A percentile compares a stretch with the other conserved stretches of the same genome.
Conservation (phyloP, 1,140 invertebrate genomes). For the Andricus grossulariae region DNA sequence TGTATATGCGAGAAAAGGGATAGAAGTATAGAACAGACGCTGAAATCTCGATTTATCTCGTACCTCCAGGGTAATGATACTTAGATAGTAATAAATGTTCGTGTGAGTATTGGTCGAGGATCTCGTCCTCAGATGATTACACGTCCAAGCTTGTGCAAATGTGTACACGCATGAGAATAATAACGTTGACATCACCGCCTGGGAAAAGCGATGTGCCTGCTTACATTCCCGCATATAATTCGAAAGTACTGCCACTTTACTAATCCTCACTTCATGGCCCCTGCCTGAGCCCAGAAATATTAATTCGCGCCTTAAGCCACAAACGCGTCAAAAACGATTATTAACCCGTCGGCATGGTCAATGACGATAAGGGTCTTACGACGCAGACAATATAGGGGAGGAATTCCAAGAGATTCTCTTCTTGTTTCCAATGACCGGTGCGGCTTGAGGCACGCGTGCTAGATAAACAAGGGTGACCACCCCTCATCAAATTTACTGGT, state of each 20-base stretch:
- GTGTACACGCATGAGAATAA: slow-evolving; percentile 15
- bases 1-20: slow-evolving; percentile 47
- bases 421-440: slow-evolving; percentile 25
- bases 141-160: slow-evolving; percentile 44
- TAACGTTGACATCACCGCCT: background rate
- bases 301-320: slow-evolving; percentile 30
- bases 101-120: slow-evolving; percentile 49
- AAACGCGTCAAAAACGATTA: slow-evolving; percentile 33
- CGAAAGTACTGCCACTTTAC: background rate
- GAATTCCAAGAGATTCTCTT: background rate
- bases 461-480: slow-evolving; percentile 32
- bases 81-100: slow-evolving; percentile 57
- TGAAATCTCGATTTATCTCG: slow-evolving; percentile 56
- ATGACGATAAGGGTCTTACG: slow-evolving; percentile 34
- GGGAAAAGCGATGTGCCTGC: slow-evolving; percentile 7
- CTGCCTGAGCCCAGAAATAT: slow-evolving; percentile 25
- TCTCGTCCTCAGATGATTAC: slow-evolving; percentile 47
- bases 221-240: slow-evolving; percentile 11
- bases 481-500: slow-evolving; percentile 1
- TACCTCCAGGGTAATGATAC: slow-evolving; percentile 53
- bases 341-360: slow-evolving; percentile 32
- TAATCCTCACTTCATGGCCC: slow-evolving; percentile 29
- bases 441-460: slow-evolving; percentile 14
- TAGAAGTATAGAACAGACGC: slow-evolving; percentile 48
- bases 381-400: slow-evolving; percentile 10